These are phyloP conservation scores for Hirtodrosophila trivittata DNA, from an alignment of 2,888 invertebrate species.

Conservation along the genomic window DNA sequence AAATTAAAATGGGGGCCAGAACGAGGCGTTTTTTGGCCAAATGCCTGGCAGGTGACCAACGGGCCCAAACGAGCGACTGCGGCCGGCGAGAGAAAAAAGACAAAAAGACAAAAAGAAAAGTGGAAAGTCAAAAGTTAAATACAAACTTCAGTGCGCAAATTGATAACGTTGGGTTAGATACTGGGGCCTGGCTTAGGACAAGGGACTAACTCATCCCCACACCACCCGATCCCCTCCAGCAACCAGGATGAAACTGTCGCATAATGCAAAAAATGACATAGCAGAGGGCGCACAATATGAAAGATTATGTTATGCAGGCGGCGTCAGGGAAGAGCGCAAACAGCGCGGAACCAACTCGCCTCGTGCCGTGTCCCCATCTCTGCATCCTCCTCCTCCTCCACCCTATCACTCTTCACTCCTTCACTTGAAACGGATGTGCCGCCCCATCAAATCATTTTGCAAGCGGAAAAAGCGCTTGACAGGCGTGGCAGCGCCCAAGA, in stretches of 20 bases:
- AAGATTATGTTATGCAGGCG: conserved; percentile 72
- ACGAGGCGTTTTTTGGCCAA: conserved; percentile 5
- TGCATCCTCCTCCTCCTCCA: background rate
- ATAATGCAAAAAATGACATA: conserved; percentile 70
- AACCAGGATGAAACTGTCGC: conserved; percentile 41
- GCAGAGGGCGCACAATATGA: conserved; percentile 57
- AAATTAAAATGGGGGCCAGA: conserved; percentile 73
- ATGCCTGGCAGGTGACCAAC: conserved; percentile 41
- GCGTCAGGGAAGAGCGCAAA: conserved; percentile 41
- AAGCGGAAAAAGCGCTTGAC: conserved; percentile 78
- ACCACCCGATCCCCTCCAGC: conserved; percentile 30
- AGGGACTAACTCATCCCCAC: background rate
- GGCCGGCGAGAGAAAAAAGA: conserved; percentile 12
- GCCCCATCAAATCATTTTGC: conserved; percentile 82
- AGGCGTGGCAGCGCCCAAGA: conserved; percentile 40
- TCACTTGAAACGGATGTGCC: conserved; percentile 69
- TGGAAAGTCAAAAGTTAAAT: conserved; percentile 78
- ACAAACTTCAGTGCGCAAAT: conserved; percentile 78
- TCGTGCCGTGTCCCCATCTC: background rate
- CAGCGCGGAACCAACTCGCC: conserved; percentile 49
- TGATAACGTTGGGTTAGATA: conserved; percentile 64
- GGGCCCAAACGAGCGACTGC: background rate
- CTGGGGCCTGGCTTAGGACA: conserved; percentile 7
- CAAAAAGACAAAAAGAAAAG: conserved; percentile 41
- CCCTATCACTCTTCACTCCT: background rate